These are phyloP conservation scores for Mesaphorura yosii DNA, from an alignment of 1,140 invertebrate genomes.

Conservation along the genomic window DNA sequence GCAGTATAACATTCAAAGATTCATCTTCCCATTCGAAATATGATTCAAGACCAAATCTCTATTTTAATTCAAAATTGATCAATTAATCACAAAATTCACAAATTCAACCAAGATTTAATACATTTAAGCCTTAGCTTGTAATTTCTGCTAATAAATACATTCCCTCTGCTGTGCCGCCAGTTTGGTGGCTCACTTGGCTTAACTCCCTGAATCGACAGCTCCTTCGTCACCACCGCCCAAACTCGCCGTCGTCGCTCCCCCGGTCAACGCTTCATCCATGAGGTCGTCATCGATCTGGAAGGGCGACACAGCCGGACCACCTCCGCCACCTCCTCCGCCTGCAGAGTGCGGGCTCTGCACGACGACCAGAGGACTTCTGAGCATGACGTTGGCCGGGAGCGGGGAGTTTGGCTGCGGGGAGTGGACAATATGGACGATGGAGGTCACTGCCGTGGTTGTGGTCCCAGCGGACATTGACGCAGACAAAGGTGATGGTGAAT, in stretches of 20 bases:
- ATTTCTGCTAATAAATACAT: neutral
- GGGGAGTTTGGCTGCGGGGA: constrained; percentile 49
- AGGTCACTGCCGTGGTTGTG: constrained; percentile 4
- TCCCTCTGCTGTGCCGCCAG: neutral
- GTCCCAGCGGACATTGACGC: constrained; percentile 5
- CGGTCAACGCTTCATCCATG: constrained; percentile 74
- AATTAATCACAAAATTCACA: neutral
- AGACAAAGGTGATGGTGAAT: constrained; percentile 21
- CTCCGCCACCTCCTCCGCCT: too few relatives aligned
- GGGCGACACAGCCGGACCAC: constrained; percentile 56
- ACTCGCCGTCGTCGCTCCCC: too few relatives aligned
- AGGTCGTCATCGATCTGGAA: constrained; percentile 76
- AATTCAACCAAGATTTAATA: neutral
- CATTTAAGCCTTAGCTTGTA: neutral
- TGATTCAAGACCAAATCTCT: constrained; percentile 1
- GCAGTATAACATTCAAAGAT: neutral
- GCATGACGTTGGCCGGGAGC: constrained; percentile 25
- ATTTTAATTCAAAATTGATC: neutral
- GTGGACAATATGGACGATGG: constrained; percentile 56
- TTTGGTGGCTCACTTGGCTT: neutral
- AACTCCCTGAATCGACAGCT: neutral
- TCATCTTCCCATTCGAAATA: neutral
- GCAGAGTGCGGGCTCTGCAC: constrained; percentile 56
- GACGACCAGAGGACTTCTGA: constrained; percentile 48
- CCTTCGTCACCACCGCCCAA: neutral